Base-by-base conservation (phyloP, 2,113 vertebrate species). In the Nerophis ophidion region DNA sequence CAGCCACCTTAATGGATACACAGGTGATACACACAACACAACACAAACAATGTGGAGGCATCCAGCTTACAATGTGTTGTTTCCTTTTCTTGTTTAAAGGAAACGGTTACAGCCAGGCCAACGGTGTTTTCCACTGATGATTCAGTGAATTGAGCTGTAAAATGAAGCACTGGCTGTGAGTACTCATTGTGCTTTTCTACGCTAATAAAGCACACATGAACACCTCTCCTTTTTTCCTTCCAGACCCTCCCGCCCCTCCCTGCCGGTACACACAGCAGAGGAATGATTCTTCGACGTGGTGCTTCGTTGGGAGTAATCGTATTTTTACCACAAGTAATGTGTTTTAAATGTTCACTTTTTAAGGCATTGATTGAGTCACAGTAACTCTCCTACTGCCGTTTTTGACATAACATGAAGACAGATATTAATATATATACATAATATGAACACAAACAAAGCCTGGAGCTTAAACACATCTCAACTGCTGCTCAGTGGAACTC, bases 401-500 rank as follows among this genome's bases (percentile, higher is more conserved):
- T 68, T 57, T 26, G 70, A 86, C 71, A 77, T 79, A 84, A 84
- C 81, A 89, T 86, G 70, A 87, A 90, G 83, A 92, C 26, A 80
- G 76, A 91, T 87, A 87, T 90, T 89, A 91, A 92, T 89, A 89
- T 90, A 88, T 90, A 80, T 90, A 80, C 81, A 79, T 76, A 59
- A 71, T 65, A 74, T 57, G 67, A 72, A 81, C 73, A 74, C 83
- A 78, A 73, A 83, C 70, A 86, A 92, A 91, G 92, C 92, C 85
- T 93, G 93, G 93, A 92, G 93, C 91, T 93, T 90, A 74, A 79
- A 56, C 40, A 92, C 92, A 93, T 94, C 92, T 94, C 91, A 91
- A 86, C 92, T 96, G 96, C 96, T 97, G 95, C 95, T 97, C 93
- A 91, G 90, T 90, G 91, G 92, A 90, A 94, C 96, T 98, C 96